Evolutionary conservation across 1,140 invertebrate species (phyloP).

Genomic region (Lepeophtheirus salmonis): DNA sequence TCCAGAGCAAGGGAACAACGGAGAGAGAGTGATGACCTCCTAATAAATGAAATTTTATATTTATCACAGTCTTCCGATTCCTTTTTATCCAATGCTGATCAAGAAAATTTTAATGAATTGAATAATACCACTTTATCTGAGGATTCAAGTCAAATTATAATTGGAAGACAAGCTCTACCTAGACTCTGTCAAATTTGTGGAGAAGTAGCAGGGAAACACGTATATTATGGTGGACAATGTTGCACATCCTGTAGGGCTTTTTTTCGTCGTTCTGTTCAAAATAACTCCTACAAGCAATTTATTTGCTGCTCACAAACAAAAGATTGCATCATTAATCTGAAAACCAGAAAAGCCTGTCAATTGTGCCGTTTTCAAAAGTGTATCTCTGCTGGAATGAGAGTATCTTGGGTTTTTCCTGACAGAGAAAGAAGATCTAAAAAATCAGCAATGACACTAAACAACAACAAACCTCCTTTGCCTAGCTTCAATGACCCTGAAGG

Average conservation of each 20-base stretch:
- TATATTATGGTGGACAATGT: constrained; percentile 30
- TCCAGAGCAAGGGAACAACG: too few species aligned
- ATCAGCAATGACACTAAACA: background rate
- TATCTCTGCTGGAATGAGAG: constrained; percentile 29
- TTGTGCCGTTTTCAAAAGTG: constrained; percentile 29
- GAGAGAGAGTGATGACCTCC: too few species aligned
- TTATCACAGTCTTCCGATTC: too few species aligned
- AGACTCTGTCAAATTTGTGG: constrained; percentile 7
- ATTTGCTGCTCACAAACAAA: constrained; percentile 26
- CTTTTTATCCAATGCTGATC: too few species aligned
- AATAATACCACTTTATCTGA: too few species aligned
- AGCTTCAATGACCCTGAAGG: background rate
- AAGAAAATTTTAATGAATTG: too few species aligned
- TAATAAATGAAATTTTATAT: too few species aligned
- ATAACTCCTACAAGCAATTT: constrained; percentile 26
- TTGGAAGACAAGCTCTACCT: too few species aligned
- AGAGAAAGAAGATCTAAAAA: constrained; percentile 23
- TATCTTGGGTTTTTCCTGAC: constrained; percentile 30
- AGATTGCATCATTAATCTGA: constrained; percentile 24
- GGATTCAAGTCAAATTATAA: too few species aligned
- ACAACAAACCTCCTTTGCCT: background rate
- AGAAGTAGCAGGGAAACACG: constrained; percentile 24
- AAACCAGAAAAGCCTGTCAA: constrained; percentile 26
- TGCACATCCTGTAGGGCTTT: constrained; percentile 31
- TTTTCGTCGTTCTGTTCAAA: constrained; percentile 28